These are phyloP conservation scores for Polypedilum pembai DNA, from an alignment of 1,140 invertebrate genomes.

Conservation along the genomic window DNA sequence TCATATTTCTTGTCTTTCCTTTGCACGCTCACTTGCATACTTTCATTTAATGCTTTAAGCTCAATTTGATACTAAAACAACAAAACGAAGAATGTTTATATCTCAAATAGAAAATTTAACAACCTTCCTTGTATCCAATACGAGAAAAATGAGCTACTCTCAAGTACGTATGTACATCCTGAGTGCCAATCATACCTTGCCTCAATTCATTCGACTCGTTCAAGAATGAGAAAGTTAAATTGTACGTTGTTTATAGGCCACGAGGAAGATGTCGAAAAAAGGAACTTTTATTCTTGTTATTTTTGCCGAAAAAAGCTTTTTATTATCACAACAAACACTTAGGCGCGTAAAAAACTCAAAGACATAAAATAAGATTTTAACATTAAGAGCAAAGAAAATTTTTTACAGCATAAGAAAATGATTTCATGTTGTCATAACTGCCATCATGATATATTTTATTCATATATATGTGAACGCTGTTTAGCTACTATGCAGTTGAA, in stretches of 20 bases:
- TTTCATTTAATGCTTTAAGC: conserved; percentile 7
- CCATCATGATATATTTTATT: no score
- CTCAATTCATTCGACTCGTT: no score
- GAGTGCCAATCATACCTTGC: no score
- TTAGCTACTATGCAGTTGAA: no score
- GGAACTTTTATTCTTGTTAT: neutral
- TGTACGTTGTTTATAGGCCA: no score
- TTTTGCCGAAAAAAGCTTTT: neutral
- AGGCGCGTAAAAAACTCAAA: neutral
- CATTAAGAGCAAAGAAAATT: neutral
- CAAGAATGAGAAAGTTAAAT: no score
- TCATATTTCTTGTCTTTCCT: neutral
- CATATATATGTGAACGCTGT: no score
- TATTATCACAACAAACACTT: conserved; percentile 7
- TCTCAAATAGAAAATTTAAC: no score
- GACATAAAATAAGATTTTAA: neutral
- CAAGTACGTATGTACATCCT: no score
- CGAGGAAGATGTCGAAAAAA: neutral
- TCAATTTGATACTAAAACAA: conserved; percentile 3
- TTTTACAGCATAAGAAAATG: neutral
- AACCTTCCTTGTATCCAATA: no score
- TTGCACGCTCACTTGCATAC: neutral
- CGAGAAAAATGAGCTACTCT: no score
- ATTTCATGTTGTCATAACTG: conserved; percentile 2
- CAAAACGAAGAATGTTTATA: neutral